Evolutionary conservation across 1,140 invertebrate genomes (phyloP).

Genomic region (Drosophila orena): DNA sequence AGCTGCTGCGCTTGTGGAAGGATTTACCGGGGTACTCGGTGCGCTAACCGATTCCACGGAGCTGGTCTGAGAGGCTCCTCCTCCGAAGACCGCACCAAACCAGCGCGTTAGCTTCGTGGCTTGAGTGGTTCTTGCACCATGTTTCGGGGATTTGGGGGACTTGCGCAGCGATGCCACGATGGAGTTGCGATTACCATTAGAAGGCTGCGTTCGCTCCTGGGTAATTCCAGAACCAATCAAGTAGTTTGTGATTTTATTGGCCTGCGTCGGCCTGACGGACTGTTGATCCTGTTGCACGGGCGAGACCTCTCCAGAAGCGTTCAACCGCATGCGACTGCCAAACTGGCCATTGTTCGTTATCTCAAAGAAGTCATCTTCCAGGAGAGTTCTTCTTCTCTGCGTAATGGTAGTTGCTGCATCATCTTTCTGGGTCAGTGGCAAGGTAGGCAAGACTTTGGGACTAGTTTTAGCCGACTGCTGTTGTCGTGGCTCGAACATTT

Average conservation of each 20-base stretch:
- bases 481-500: constrained; percentile 72
- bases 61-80: constrained; percentile 15
- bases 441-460: constrained; percentile 42
- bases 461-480: constrained; percentile 18
- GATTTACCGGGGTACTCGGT: constrained; percentile 48
- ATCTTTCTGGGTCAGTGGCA: constrained; percentile 30
- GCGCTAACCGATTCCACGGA: constrained; percentile 51
- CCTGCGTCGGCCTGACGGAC: constrained; percentile 33
- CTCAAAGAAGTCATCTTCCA: constrained; percentile 80
- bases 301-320: constrained; percentile 69
- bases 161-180: constrained; percentile 44
- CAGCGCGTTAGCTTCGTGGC: constrained; percentile 78
- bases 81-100: constrained; percentile 53
- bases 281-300: constrained; percentile 60
- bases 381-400: constrained; percentile 32
- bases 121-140: constrained; percentile 50
- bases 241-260: constrained; percentile 83
- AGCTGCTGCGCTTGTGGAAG: constrained; percentile 35
- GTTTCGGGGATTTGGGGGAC: constrained; percentile 58
- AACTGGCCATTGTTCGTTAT: constrained; percentile 80
- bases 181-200: constrained; percentile 9
- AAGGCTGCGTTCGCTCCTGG: constrained; percentile 41
- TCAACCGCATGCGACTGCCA: constrained; percentile 70
- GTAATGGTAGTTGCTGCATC: background rate
- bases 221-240: constrained; percentile 58